These are phyloP conservation scores for Thymelicus lineola DNA, from an alignment of 2,888 invertebrate species.

Conservation along the genomic window DNA sequence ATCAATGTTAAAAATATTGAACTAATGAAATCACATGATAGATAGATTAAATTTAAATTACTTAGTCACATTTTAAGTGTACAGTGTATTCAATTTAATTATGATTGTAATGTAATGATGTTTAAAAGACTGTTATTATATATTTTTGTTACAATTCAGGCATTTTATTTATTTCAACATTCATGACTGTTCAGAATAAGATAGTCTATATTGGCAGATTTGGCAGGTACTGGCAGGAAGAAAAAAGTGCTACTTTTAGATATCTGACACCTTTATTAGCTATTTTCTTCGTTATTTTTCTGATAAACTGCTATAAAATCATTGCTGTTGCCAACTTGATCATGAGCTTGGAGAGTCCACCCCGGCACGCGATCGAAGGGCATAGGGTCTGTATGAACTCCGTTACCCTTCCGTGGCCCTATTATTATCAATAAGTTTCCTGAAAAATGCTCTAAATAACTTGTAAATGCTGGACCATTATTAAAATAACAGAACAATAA, in stretches of 20 bases:
- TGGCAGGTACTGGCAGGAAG: too few species aligned
- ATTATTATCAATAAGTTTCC: slow-evolving; percentile 90
- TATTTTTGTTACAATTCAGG: slow-evolving; percentile 17
- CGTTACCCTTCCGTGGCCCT: slow-evolving; percentile 87
- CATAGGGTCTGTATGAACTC: slow-evolving; percentile 89
- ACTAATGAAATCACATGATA: slow-evolving; percentile 63
- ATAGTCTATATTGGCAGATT: too few species aligned
- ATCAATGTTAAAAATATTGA: slow-evolving; percentile 82
- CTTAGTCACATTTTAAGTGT: slow-evolving; percentile 8
- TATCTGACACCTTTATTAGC: slow-evolving; percentile 7
- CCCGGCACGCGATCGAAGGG: slow-evolving; percentile 86
- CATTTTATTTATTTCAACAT: neutral
- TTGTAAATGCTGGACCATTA: slow-evolving; percentile 87
- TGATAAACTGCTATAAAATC: slow-evolving; percentile 88
- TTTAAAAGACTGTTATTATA: slow-evolving; percentile 54
- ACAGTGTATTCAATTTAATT: slow-evolving; percentile 21
- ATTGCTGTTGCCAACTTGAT: slow-evolving; percentile 86
- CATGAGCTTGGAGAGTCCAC: slow-evolving; percentile 85
- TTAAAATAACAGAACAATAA: slow-evolving; percentile 94
- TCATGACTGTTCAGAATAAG: too few species aligned
- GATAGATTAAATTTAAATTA: neutral
- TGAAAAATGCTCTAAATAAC: slow-evolving; percentile 87
- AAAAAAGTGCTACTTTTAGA: too few species aligned
- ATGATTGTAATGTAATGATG: slow-evolving; percentile 28
- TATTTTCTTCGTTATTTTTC: slow-evolving; percentile 30